phyloP scores from a whole-genome alignment of 2,113 vertebrate genomes.

The Tautogolabrus adspersus region DNA sequence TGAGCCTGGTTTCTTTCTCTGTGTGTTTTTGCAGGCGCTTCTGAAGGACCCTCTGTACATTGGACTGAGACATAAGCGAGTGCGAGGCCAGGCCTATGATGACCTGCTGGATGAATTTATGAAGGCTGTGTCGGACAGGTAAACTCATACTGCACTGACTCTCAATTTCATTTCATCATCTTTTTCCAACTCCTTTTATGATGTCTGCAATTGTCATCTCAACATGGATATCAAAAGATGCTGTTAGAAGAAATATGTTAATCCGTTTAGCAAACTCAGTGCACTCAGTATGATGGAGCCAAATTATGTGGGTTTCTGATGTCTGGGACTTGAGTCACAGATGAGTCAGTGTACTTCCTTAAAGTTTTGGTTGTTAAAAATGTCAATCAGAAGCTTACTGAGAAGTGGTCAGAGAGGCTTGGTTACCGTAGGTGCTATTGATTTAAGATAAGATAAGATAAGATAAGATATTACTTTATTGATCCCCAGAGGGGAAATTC shows the following conservation, averaged over 20 bases:
- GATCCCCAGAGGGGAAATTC: too few species aligned
- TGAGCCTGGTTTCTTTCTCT: not conserved
- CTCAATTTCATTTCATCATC: conserved; percentile 6
- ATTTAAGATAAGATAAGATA: too few species aligned
- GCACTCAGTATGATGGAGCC: conserved; percentile 7
- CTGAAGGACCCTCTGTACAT: conserved; percentile 96
- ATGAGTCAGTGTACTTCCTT: conserved; percentile 38
- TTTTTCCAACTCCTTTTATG: conserved; percentile 39
- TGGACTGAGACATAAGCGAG: conserved; percentile 92
- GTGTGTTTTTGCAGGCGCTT: conserved; percentile 82
- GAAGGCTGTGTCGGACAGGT: conserved; percentile 95
- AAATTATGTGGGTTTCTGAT: conserved; percentile 21
- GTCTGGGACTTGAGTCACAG: conserved; percentile 55
- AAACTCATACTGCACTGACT: conserved; percentile 46
- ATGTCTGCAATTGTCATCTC: conserved; percentile 52
- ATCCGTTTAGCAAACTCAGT: conserved; percentile 50
- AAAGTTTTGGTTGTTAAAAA: conserved; percentile 34
- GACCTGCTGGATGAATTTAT: conserved; percentile 97
- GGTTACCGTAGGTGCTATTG: not conserved
- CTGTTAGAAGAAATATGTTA: conserved; percentile 58
- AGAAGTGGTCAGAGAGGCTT: conserved; percentile 41
- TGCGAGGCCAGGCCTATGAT: conserved; percentile 92
- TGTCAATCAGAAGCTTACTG: conserved; percentile 33
- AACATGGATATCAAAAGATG: conserved; percentile 9
- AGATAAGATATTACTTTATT: too few species aligned